These are phyloP conservation scores for Nyctereutes procyonoides DNA, from an alignment of 2,113 vertebrate species.

Conservation along the genomic window DNA sequence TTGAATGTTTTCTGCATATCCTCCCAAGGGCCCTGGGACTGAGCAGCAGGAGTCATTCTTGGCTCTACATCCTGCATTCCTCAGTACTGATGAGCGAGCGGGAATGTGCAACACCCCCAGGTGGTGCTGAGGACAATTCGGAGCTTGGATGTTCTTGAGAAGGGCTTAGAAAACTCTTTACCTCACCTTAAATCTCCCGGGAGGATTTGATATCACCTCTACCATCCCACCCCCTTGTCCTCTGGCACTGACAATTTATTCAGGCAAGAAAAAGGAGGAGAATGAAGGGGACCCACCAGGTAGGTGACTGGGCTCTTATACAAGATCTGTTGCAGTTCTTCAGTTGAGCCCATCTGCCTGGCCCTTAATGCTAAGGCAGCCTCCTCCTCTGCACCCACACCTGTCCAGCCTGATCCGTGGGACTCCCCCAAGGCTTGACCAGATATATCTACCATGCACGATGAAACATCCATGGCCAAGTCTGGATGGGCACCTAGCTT, in stretches of 20 bases:
- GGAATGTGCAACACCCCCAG: neutral
- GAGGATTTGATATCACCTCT: neutral
- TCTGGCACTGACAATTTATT: neutral
- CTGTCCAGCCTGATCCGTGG: neutral
- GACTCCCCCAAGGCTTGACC: neutral
- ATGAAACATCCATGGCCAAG: neutral
- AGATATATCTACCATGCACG: fast-evolving
- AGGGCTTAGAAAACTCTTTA: neutral
- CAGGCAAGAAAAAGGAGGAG: neutral
- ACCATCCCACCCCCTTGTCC: neutral
- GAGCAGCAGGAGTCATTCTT: fast-evolving
- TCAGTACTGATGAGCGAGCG: neutral
- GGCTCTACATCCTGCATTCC: fast-evolving
- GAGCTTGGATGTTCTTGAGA: neutral
- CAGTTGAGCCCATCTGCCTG: neutral
- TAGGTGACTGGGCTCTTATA: neutral
- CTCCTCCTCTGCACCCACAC: neutral
- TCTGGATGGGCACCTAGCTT: neutral
- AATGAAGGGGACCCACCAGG: neutral
- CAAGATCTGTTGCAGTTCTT: neutral
- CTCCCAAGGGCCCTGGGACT: neutral
- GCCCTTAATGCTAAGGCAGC: neutral
- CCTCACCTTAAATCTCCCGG: neutral
- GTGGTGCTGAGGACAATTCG: neutral
- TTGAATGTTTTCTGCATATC: neutral